Base-by-base conservation (phyloP, 2,888 invertebrate genomes). In the Lamellibrachia columna region DNA sequence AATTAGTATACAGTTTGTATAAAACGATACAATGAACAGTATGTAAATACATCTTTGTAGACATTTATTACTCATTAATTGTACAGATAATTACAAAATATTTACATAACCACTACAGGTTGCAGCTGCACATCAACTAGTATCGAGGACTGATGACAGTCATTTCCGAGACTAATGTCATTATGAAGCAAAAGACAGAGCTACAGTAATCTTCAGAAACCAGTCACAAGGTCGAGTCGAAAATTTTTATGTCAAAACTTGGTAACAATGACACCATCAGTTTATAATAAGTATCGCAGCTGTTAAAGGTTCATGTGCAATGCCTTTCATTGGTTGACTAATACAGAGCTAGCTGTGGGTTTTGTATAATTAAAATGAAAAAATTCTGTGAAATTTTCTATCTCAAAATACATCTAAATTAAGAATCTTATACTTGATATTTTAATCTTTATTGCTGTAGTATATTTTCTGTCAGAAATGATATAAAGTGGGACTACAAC, bases 61-160 rank as follows among this genome's bases (percentile, higher is more conserved):
- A 22, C 22, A 75, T 75, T 75, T 75, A 75, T 75, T 75, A 4
- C 22, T 15, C 75, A 75, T 75, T 22, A 75, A 75, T 75, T 75
- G 75, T 75, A 75, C 75, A 75, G 75, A 75, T 75, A 75, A 75
- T 75, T 75, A 75, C 75, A 75, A 75, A 22, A 75, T 75, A 75
- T 75, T 11, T 75, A 75, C 75, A 75, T 75, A 2, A 6, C 75
- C 22, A 22, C 75, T 75, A 75, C 75, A 75, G 75, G 75, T 22
- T n/a, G n/a, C 75, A 75, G 75, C 75, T 75, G 75, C 75, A 22
- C 75, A 75, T 75, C 75, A n/a, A 75, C 75, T 22, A 75, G 75
- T 15, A 15, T 22, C 75, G 22, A 75, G 22, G 75, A 75, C 75
- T n/a, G 6, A 75, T 4, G 15, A 6, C 4, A n/a, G 75, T 75